phyloP scores from a whole-genome alignment of 2,888 invertebrate species.

The Mythimna ferrago region DNA sequence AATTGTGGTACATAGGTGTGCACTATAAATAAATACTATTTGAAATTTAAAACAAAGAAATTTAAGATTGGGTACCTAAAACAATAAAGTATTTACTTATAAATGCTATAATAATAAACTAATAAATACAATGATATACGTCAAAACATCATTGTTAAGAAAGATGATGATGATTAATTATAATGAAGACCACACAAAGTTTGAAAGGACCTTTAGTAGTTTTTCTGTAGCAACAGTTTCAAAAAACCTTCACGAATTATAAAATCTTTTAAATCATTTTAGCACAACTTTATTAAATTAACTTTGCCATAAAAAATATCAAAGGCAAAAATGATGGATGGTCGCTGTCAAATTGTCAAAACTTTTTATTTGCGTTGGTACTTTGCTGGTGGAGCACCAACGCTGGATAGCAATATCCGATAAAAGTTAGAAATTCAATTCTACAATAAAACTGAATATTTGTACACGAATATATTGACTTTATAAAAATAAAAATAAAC shows the following conservation, averaged over 20 bases:
- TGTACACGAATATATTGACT: not conserved
- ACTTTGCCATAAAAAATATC: not conserved
- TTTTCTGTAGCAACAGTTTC: not conserved
- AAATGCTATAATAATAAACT: too few relatives aligned
- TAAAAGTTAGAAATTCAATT: not conserved
- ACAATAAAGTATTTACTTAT: too few relatives aligned
- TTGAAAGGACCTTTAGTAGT: too few relatives aligned
- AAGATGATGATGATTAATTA: too few relatives aligned
- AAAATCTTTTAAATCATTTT: not conserved
- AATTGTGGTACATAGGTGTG: too few relatives aligned
- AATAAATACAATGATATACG: too few relatives aligned
- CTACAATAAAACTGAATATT: not conserved
- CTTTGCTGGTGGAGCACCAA: not conserved
- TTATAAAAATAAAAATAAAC: not conserved
- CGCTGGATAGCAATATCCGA: not conserved
- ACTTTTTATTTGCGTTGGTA: not conserved
- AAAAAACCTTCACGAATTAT: not conserved
- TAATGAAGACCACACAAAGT: too few relatives aligned
- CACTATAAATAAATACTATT: too few relatives aligned
- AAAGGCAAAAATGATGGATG: not conserved
- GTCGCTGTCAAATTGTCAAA: not conserved
- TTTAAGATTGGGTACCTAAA: too few relatives aligned
- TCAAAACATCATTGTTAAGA: too few relatives aligned
- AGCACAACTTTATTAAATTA: not conserved
- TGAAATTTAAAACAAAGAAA: too few relatives aligned